These are phyloP conservation scores for Macrotus californicus DNA, from an alignment of 2,113 vertebrate species.

Conservation along the genomic window DNA sequence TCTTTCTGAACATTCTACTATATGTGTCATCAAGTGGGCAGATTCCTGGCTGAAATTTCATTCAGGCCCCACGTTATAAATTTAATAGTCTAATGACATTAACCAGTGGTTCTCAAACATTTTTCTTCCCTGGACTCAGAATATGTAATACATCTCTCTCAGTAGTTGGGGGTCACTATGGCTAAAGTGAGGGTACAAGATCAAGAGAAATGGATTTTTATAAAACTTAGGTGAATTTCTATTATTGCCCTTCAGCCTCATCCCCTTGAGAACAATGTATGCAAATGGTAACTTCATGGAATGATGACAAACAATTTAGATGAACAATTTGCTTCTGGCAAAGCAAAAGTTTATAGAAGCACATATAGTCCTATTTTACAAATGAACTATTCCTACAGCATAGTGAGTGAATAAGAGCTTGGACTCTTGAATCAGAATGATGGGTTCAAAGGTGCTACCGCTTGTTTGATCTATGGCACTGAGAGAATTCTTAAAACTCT, in stretches of 20 bases:
- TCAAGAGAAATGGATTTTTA: neutral
- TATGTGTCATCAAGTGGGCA: neutral
- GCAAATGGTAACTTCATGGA: neutral
- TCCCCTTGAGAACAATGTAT: neutral
- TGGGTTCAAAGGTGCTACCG: neutral
- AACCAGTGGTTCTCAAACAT: neutral
- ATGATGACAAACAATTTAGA: neutral
- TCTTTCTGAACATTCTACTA: neutral
- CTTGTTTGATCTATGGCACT: neutral
- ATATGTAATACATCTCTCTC: neutral
- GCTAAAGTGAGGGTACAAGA: neutral
- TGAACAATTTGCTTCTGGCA: neutral
- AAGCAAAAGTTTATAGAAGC: neutral
- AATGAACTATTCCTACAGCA: neutral
- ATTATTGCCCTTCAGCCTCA: neutral
- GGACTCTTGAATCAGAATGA: neutral
- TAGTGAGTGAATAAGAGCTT: neutral
- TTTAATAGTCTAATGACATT: neutral
- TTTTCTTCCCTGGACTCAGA: neutral
- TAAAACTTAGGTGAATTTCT: neutral
- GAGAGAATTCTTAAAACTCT: neutral
- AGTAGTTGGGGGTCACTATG: neutral
- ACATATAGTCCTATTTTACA: neutral
- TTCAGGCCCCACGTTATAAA: neutral
- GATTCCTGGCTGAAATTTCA: neutral